phyloP scores from a whole-genome alignment of 2,888 invertebrate genomes.

The Sialis fuliginosa region DNA sequence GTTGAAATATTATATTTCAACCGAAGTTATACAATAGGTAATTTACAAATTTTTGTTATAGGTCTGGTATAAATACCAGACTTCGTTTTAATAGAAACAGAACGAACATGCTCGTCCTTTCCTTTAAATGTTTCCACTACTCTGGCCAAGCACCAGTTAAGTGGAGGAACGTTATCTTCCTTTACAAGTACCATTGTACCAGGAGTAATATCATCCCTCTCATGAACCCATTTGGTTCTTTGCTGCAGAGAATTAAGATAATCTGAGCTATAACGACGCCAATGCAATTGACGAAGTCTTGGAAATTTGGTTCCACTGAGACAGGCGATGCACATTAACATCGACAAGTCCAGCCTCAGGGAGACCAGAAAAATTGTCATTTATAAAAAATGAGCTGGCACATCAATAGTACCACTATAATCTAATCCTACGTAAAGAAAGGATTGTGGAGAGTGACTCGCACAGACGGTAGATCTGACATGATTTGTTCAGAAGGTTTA shows the following conservation, averaged over 20 bases:
- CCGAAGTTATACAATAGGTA: neutral
- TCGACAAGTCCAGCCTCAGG: neutral
- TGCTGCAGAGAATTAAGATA: constrained; percentile 6
- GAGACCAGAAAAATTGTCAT: neutral
- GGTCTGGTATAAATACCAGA: neutral
- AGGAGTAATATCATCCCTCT: neutral
- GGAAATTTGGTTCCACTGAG: neutral
- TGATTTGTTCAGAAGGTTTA: neutral
- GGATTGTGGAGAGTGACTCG: neutral
- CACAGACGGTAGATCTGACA: neutral
- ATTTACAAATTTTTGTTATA: neutral
- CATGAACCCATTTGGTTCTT: constrained; percentile 4
- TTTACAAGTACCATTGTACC: neutral
- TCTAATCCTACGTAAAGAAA: neutral
- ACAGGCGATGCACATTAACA: neutral
- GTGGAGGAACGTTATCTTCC: neutral
- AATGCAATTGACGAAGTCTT: constrained; percentile 5
- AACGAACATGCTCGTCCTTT: neutral
- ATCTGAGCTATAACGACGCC: constrained; percentile 7
- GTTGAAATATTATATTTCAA: no score
- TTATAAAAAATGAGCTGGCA: constrained; percentile 5
- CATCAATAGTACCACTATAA: neutral
- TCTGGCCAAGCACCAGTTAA: neutral
- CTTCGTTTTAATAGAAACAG: neutral
- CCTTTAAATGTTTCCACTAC: neutral